Conservation (phyloP, 2,797 vertebrate genomes). For the Premnoplex brunnescens region DNA sequence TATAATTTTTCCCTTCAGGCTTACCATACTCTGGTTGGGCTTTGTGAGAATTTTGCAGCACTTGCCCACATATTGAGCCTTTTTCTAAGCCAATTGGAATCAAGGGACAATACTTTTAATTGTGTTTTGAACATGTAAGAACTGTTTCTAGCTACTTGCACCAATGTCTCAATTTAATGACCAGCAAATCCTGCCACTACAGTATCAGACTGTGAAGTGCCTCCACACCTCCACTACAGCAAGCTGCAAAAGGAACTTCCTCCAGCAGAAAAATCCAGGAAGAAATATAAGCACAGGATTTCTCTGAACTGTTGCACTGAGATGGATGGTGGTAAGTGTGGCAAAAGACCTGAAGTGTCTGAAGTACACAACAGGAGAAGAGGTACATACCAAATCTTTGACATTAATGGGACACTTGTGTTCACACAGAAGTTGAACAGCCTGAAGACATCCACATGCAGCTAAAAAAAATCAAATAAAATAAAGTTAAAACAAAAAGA, state of each 20-base stretch:
- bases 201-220: neutral
- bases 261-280: neutral
- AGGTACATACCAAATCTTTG: constrained; percentile 87
- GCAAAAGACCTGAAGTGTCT: neutral
- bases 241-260: neutral
- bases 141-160: neutral
- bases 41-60: neutral
- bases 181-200: neutral
- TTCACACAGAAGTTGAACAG: constrained; percentile 89
- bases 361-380: neutral
- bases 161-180: neutral
- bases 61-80: neutral
- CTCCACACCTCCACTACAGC: neutral
- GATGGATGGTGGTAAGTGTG: accelerated
- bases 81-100: neutral
- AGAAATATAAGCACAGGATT: neutral
- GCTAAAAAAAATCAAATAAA: constrained; percentile 71
- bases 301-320: neutral
- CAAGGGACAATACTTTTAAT: neutral
- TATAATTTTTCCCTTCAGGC: neutral
- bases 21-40: neutral
- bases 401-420: constrained; percentile 85
- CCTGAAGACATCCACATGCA: constrained; percentile 82
- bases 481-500: neutral
- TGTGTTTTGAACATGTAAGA: neutral